Percentiles rank a stretch among this genome's conserved stretches.
Conservation (phyloP, 2,797 vertebrate genomes). For the Aphelocoma californica region DNA sequence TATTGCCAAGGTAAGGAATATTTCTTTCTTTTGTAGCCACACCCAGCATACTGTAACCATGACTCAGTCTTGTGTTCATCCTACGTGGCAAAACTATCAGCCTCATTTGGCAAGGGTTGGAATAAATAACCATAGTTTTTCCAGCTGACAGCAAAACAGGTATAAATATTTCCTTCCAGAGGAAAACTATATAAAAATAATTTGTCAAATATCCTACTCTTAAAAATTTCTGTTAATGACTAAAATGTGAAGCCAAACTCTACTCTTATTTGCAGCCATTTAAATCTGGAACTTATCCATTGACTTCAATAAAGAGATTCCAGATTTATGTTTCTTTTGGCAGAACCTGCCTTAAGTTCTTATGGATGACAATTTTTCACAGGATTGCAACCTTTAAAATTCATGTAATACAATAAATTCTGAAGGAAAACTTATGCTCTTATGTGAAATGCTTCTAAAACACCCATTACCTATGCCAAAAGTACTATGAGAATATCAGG, state of each 20-base stretch:
- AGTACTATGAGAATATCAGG: not conserved
- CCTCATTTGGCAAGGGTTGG: not conserved
- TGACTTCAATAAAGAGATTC: not conserved
- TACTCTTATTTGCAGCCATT: not conserved
- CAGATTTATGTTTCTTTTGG: not conserved
- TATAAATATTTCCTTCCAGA: not conserved
- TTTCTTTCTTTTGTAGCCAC: not conserved
- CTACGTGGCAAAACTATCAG: not conserved
- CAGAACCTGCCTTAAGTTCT: not conserved
- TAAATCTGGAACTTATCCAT: not conserved
- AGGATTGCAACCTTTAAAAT: not conserved
- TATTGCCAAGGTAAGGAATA: constrained; percentile 10
- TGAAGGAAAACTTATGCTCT: not conserved
- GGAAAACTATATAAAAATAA: not conserved
- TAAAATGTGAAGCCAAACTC: not conserved
- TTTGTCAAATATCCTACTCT: not conserved
- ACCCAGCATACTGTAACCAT: not conserved
- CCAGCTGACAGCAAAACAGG: not conserved
- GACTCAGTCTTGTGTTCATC: constrained; percentile 19
- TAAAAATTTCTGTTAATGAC: not conserved
- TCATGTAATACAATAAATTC: not conserved
- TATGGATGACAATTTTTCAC: not conserved
- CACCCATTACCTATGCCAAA: rapidly evolving
- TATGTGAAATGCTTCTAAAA: not conserved
- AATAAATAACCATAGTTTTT: not conserved